Conservation (phyloP, 2,888 invertebrate species). For the Agrochola litura region DNA sequence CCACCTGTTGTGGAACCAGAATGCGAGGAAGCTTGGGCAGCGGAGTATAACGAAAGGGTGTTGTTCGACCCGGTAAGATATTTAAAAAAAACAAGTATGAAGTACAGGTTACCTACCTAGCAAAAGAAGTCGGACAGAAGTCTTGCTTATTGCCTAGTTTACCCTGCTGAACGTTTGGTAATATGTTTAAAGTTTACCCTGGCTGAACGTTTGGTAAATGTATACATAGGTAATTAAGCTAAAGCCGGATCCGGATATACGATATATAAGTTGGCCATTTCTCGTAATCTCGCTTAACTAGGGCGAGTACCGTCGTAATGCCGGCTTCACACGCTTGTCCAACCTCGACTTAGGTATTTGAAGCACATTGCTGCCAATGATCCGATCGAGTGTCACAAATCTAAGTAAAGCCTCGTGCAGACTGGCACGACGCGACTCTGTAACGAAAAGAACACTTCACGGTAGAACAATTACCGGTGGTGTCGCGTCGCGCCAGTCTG, state of each 20-base stretch:
- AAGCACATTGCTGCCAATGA: neutral
- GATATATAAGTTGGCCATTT: neutral
- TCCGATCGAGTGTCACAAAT: neutral
- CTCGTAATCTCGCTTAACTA: neutral
- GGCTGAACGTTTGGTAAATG: no score
- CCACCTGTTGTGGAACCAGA: no score
- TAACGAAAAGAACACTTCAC: no score
- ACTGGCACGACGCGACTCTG: no score
- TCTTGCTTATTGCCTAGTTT: neutral
- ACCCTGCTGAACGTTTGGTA: neutral
- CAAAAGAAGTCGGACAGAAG: neutral
- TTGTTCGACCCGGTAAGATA: conserved; percentile 70
- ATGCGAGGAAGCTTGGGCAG: neutral
- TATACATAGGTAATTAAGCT: no score
- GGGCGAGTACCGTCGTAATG: neutral
- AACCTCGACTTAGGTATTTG: neutral
- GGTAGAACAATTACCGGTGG: no score
- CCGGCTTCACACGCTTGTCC: neutral
- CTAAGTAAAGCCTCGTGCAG: no score
- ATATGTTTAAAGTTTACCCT: no score
- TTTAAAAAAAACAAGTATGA: neutral
- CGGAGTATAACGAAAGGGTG: conserved; percentile 41
- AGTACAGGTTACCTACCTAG: neutral
- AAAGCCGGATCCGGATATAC: neutral
- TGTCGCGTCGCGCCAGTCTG: no score